Conservation (phyloP, 2,113 vertebrate genomes). For the Protobothrops flavoviridis region DNA sequence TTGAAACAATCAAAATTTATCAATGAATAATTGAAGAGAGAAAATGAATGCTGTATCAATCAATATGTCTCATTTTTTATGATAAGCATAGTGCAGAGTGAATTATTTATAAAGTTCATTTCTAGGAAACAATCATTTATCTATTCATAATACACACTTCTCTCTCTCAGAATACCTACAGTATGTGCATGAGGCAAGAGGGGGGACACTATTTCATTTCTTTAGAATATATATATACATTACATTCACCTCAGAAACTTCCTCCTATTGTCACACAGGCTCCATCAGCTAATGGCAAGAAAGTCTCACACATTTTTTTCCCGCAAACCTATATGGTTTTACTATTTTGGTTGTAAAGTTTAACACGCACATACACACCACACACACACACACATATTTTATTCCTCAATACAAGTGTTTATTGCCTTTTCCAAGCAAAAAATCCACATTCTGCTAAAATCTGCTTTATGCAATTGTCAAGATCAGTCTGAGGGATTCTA, state of each 20-base stretch:
- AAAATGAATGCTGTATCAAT: slow-evolving; percentile 3
- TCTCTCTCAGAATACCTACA: neutral
- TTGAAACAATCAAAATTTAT: neutral
- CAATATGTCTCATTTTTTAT: slow-evolving; percentile 22
- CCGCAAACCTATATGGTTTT: neutral
- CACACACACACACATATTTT: neutral
- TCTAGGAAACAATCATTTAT: slow-evolving; percentile 13
- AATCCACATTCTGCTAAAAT: neutral
- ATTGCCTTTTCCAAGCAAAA: neutral
- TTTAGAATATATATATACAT: neutral
- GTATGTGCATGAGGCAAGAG: neutral
- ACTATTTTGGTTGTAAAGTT: neutral
- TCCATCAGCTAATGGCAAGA: neutral
- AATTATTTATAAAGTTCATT: slow-evolving; percentile 14
- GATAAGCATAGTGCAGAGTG: neutral
- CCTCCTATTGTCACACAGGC: neutral
- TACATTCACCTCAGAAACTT: neutral
- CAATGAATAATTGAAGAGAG: neutral
- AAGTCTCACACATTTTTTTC: neutral
- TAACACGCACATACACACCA: neutral
- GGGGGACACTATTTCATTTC: neutral
- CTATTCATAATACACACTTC: neutral
- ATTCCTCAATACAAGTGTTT: neutral
- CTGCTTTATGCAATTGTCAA: neutral
- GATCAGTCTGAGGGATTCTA: neutral